Evolutionary conservation across 2,797 vertebrate genomes (phyloP).

Genomic region (Megaceryle alcyon): DNA sequence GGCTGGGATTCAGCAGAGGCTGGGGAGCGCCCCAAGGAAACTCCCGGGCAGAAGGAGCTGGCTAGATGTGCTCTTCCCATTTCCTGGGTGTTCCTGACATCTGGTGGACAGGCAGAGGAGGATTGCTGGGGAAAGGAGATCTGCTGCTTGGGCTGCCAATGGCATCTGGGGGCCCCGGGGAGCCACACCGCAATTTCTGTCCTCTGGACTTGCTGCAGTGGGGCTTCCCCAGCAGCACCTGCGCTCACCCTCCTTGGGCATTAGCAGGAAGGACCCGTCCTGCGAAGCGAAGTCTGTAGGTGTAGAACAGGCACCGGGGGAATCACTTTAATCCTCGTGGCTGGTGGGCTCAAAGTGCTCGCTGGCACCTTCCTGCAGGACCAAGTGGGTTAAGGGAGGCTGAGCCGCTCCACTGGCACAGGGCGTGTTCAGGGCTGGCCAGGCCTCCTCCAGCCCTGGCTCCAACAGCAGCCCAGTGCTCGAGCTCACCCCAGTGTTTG

Average conservation of each 20-base stretch:
- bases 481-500: accelerated
- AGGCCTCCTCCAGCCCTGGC: neutral
- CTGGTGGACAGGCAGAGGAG: neutral
- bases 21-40: neutral
- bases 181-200: accelerated
- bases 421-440: neutral
- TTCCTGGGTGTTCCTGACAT: conserved; percentile 21
- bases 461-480: neutral
- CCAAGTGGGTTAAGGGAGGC: neutral
- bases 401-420: neutral
- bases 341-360: neutral
- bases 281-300: accelerated
- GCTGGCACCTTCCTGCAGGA: neutral
- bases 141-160: neutral
- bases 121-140: neutral
- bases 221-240: neutral
- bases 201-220: accelerated
- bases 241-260: accelerated
- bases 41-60: accelerated
- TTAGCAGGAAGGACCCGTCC: neutral
- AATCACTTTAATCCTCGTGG: neutral
- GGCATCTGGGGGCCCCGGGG: accelerated
- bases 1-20: neutral
- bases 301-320: accelerated
- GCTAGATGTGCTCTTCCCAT: neutral